Base-by-base conservation (phyloP, 2,797 vertebrate species). In the Arrhamphus sclerolepis region DNA sequence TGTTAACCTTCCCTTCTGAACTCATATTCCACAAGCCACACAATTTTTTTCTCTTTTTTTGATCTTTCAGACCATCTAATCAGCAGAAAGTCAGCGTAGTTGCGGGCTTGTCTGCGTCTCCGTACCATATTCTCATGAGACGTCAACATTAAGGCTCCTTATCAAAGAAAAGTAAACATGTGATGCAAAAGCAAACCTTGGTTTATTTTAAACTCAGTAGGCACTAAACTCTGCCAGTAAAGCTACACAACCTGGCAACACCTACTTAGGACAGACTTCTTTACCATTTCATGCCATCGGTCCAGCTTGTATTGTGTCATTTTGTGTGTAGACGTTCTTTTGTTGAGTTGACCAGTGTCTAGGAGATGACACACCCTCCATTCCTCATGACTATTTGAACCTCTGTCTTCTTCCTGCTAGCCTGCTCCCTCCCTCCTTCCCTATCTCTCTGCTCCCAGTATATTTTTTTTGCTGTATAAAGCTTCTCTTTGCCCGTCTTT, bases 351-450 rank as follows among this genome's bases (percentile, higher is more conserved):
- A 38, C 56, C 21, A 6, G 20, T 31, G 19, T 41, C 40, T 7
- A 11, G 53, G 49, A 55, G 69, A 41, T 59, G 7, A 61, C 49
- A 59, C 59, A 41, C 42, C 72, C 18, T 62, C 46, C 50, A 54
- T 42, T 34, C 44, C 56, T 73, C 65, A 62, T 34, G 75, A 72
- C 71, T 65, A 74, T 78, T 72, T 75, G 62, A 77, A 82, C 80
- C 80, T 80, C 73, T 75, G 63, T 77, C 18, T 84, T 78, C 75
- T 83, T 86, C 83, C 83, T 86, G 55, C 83, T 62, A 70, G 61
- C 64, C 78, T 66, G 51, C 78, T 72, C 69, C 64, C 59, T 63
- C 59, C 78, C 59, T 67, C 71, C 71, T 46, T 66, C 63, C 78
- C 75, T 67, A 73, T 68, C 75, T 65, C 70, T 72, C 64, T 81